Base-by-base conservation (phyloP, 1,140 invertebrate genomes). In the Frieseomelitta varia region DNA sequence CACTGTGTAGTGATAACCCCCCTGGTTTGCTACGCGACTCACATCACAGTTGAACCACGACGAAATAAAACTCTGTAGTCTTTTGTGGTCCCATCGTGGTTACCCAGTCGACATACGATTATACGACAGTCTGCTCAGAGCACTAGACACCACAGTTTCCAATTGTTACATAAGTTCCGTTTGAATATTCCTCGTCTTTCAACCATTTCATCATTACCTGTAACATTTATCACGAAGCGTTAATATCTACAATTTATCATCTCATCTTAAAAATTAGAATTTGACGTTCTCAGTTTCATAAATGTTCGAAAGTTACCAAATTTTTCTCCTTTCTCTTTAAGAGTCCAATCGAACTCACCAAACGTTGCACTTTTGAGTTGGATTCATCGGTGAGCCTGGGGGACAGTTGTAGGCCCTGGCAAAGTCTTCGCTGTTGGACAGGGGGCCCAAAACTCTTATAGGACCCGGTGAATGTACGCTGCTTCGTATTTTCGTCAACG, bases 391-490 rank as follows among this genome's bases (percentile, higher is more conserved):
- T 55, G 97, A 97, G 17, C 97, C 98, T 15, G 95, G 84, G 0
- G 97, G 97, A 92, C 98, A 98, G 79, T 96, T 94, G 93, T 97
- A 98, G 80, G 98, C 98, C 89, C 96, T 95, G 3, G 98, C 97
- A 93, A 99, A 99, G 91, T 99, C 98, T 71, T 97, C 95, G 1
- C 98, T 99, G 93, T 99, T 99, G 1, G 98, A 99, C 10, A 99
- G 95, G 0, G 99, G 98, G 8, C 98, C 98, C 47, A 98, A 95
- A 1, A 99, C 98, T 56, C 99, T 95, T 21, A 99, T 98, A 0
- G 98, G 97, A 15, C 98, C 99, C 1, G 99, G 99, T 19, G 98
- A 98, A 93, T 99, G 99, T 15, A 99, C 98, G 11, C 98, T 98
- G 19, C 98, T 99, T 61, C 98, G 96, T 74, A 99, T 96, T 95